A percentile compares a stretch with the other conserved stretches of the same genome.
These are phyloP conservation scores for Pristionchus fissidentatus DNA, from an alignment of 2,888 invertebrate genomes.

Conservation along the genomic window DNA sequence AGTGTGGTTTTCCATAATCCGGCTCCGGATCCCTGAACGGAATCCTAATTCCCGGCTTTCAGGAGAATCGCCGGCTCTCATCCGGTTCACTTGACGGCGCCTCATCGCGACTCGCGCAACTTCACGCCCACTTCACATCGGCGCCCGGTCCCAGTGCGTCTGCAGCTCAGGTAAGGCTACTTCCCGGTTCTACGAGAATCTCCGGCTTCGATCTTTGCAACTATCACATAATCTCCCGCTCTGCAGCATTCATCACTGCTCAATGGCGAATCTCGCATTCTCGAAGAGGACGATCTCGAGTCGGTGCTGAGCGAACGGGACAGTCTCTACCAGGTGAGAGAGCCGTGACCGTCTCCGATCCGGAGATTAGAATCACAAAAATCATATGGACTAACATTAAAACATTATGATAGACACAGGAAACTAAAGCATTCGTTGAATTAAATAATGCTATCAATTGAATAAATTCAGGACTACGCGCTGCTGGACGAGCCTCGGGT, in stretches of 20 bases:
- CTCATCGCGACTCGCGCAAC: not conserved
- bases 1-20: not conserved
- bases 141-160: conserved; percentile 8
- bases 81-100: conserved; percentile 24
- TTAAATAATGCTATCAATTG: not conserved
- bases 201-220: too few species aligned
- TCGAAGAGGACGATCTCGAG: conserved; percentile 69
- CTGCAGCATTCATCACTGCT: not conserved
- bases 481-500: conserved; percentile 76
- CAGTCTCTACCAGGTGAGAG: conserved; percentile 56
- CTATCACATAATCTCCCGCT: too few species aligned
- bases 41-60: not conserved
- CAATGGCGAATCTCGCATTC: conserved; percentile 52
- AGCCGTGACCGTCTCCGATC: not conserved
- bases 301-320: conserved; percentile 61
- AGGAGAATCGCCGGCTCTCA: conserved; percentile 1
- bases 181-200: too few species aligned
- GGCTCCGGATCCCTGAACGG: not conserved
- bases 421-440: not conserved
- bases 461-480: conserved; percentile 51
- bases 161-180: not conserved
- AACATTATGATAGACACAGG: not conserved
- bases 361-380: not conserved
- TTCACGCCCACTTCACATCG: conserved; percentile 32
- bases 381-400: not conserved